These are phyloP conservation scores for Saxidomus purpurata DNA, from an alignment of 1,140 invertebrate species.

Conservation along the genomic window DNA sequence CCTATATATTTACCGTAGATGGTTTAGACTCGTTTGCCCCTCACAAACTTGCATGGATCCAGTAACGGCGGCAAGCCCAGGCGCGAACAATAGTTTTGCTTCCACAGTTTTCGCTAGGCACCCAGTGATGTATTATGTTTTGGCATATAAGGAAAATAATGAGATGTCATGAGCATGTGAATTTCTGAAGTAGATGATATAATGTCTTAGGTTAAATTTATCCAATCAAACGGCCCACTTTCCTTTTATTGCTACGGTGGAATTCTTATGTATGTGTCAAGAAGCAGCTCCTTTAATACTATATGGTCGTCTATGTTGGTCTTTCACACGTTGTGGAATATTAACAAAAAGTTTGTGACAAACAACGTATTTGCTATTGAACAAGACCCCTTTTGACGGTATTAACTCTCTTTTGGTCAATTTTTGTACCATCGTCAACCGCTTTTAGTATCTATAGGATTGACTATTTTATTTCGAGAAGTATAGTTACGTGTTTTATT, in stretches of 20 bases:
- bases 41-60: too few relatives aligned
- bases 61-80: too few relatives aligned
- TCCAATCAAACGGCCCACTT: constrained; percentile 49
- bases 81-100: too few relatives aligned
- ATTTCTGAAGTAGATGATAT: too few relatives aligned
- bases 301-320: constrained; percentile 2
- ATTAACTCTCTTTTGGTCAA: constrained; percentile 48
- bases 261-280: constrained; percentile 22
- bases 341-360: constrained; percentile 86
- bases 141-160: constrained; percentile 70
- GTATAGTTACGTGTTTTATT: too few relatives aligned
- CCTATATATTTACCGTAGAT: too few relatives aligned
- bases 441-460: too few relatives aligned
- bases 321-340: constrained; percentile 87
- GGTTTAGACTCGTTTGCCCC: too few relatives aligned
- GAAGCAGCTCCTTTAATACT: neutral
- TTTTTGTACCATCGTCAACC: constrained; percentile 41
- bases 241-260: neutral
- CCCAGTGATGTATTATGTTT: too few relatives aligned
- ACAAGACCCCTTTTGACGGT: constrained; percentile 92
- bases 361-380: constrained; percentile 89
- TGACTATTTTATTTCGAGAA: too few relatives aligned
- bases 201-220: constrained; percentile 67
- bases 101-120: too few relatives aligned
- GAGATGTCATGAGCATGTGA: constrained; percentile 74